phyloP scores from a whole-genome alignment of 2,888 invertebrate species.

The Clistopyga incitator region DNA sequence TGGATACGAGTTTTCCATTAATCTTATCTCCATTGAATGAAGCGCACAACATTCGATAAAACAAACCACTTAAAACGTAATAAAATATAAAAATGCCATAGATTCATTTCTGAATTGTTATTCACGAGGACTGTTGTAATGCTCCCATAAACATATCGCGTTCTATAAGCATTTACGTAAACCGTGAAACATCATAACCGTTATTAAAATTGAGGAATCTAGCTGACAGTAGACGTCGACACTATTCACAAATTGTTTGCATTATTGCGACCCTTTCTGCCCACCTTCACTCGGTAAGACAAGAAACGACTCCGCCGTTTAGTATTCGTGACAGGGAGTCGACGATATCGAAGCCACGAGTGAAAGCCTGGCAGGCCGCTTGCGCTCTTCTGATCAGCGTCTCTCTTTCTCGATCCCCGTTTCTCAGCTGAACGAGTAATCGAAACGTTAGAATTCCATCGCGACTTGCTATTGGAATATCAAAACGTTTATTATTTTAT shows the following conservation, averaged over 20 bases:
- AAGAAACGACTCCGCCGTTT: constrained; percentile 35
- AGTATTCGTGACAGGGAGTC: constrained; percentile 52
- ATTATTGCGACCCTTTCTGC: constrained; percentile 5
- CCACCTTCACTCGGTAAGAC: not conserved
- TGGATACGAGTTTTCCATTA: no score
- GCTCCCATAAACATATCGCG: not conserved
- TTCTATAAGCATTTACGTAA: not conserved
- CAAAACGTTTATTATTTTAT: not conserved
- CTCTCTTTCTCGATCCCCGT: constrained; percentile 18
- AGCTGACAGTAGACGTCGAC: not conserved
- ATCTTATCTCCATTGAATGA: no score
- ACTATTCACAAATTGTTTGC: not conserved
- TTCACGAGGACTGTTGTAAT: not conserved
- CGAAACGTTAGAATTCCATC: constrained; percentile 40
- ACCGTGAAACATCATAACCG: not conserved
- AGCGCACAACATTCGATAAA: no score
- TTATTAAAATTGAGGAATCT: not conserved
- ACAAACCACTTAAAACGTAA: no score
- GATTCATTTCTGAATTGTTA: not conserved
- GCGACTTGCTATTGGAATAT: constrained; percentile 12
- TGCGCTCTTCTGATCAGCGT: constrained; percentile 35
- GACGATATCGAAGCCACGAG: constrained; percentile 49
- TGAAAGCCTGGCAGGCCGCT: constrained; percentile 30
- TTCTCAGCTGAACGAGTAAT: not conserved
- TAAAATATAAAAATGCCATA: no score